Evolutionary conservation across 2,113 vertebrate species (phyloP).

Genomic region (Aramus guarauna): DNA sequence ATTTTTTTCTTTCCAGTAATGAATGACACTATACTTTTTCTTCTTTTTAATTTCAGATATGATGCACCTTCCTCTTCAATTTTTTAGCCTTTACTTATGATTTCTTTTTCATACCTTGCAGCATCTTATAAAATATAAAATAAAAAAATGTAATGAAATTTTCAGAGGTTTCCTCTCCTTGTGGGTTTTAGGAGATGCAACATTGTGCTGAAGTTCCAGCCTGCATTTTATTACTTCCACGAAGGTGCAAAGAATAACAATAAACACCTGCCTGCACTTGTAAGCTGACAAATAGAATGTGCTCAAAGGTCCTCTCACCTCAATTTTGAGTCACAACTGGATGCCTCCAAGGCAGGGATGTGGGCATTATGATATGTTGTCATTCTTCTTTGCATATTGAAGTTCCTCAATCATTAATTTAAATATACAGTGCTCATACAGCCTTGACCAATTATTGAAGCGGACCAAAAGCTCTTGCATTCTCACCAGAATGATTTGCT

Average conservation of each 20-base stretch:
- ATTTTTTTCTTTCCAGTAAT: conserved; percentile 3
- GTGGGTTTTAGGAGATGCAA: conserved; percentile 61
- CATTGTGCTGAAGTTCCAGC: conserved; percentile 12
- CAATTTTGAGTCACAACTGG: not conserved
- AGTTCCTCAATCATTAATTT: not conserved
- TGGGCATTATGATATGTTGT: not conserved
- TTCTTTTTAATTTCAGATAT: conserved; percentile 51
- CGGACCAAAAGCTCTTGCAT: not conserved
- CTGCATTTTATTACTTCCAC: conserved; percentile 67
- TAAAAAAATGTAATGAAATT: conserved; percentile 72
- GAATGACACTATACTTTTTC: not conserved
- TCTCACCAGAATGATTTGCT: not conserved
- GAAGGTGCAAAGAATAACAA: conserved; percentile 58
- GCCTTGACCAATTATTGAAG: not conserved
- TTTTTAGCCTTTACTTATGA: conserved; percentile 65
- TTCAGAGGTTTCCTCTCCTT: conserved; percentile 66
- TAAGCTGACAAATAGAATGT: not conserved
- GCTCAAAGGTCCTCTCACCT: not conserved
- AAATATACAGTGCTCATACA: not conserved
- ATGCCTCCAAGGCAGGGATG: not conserved
- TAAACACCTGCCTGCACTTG: conserved; percentile 23
- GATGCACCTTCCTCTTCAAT: conserved; percentile 17
- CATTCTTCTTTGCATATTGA: not conserved
- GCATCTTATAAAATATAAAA: conserved; percentile 77
- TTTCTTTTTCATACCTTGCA: conserved; percentile 62